phyloP scores from a whole-genome alignment of 2,113 vertebrate genomes.

The Rhineura floridana region DNA sequence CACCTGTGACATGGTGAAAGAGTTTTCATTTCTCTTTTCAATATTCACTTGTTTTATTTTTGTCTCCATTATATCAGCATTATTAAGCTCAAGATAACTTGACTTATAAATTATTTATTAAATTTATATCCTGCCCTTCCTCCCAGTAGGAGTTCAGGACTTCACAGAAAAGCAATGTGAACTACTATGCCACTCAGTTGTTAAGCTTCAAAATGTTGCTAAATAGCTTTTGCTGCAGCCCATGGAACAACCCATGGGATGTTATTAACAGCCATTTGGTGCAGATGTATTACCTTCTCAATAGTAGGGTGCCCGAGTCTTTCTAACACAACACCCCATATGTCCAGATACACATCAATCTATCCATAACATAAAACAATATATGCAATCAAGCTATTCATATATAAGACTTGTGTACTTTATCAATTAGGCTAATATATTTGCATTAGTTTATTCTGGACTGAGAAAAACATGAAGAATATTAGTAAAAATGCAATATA shows the following conservation, averaged over 20 bases:
- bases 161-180: slow-evolving; percentile 18
- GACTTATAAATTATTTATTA: no score
- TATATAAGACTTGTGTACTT: background rate
- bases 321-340: slow-evolving; percentile 1
- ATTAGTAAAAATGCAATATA: slow-evolving; percentile 34
- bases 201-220: slow-evolving; percentile 48
- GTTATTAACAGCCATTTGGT: slow-evolving; percentile 55
- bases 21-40: slow-evolving; percentile 38
- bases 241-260: slow-evolving; percentile 47
- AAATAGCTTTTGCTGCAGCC: slow-evolving; percentile 49
- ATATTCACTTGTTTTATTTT: slow-evolving; percentile 1
- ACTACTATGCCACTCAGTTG: slow-evolving; percentile 40
- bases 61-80: background rate
- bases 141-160: no score
- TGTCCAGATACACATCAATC: slow-evolving; percentile 20
- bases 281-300: slow-evolving; percentile 42
- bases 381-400: background rate
- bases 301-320: slow-evolving; percentile 36
- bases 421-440: background rate
- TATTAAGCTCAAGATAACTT: background rate
- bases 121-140: no score
- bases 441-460: background rate
- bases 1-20: slow-evolving; percentile 14
- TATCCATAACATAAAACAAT: background rate
- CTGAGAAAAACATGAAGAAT: slow-evolving; percentile 12